Conservation (phyloP, 2,113 vertebrate species). For the Aphelocoma coerulescens region DNA sequence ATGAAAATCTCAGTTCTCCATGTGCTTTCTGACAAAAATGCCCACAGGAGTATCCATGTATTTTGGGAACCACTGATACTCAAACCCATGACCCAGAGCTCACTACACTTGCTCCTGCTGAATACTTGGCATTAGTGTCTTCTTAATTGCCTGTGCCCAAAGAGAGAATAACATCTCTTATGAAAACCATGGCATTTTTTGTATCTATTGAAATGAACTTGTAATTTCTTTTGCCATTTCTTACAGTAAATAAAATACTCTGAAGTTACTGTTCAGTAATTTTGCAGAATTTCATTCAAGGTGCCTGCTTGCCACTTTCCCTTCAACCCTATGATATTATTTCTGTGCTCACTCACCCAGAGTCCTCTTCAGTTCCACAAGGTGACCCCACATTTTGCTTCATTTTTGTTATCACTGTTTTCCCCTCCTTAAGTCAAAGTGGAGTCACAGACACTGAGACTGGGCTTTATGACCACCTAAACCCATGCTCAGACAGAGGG, state of each 20-base stretch:
- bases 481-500: background rate
- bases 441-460: background rate
- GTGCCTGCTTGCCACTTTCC: background rate
- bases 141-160: background rate
- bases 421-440: background rate
- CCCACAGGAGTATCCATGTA: rapidly evolving
- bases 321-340: background rate
- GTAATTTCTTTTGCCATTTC: background rate
- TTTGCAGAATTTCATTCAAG: background rate
- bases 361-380: background rate
- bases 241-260: background rate
- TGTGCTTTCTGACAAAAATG: background rate
- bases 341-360: background rate
- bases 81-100: background rate
- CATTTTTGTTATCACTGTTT: background rate
- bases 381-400: background rate
- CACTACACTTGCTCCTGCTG: background rate
- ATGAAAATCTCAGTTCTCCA: background rate
- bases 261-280: background rate
- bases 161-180: background rate
- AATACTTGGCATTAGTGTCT: background rate
- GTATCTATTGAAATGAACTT: background rate
- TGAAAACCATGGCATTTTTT: background rate
- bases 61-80: background rate
- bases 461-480: background rate